Base-by-base conservation (phyloP, 2,113 vertebrate genomes). In the Marcusenius ussheri region DNA sequence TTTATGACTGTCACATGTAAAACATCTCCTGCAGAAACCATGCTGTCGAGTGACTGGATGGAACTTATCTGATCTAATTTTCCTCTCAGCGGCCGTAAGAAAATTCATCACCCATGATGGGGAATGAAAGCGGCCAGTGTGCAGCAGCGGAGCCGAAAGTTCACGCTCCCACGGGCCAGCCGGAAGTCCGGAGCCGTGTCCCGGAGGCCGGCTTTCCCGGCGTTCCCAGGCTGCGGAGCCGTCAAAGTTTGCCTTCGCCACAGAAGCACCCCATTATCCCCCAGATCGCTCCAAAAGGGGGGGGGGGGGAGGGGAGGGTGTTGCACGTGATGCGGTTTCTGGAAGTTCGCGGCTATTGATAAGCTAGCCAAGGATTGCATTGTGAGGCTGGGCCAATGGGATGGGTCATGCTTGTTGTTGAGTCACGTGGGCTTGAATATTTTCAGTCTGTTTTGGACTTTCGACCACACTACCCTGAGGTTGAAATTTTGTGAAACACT, bases 31-130 rank as follows among this genome's bases (percentile, higher is more conserved):
- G 87, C 90, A 93, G 92, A 94, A 88, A 91, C 92, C 91, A 58
- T 9, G 92, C 93, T 27, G 93, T 93, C 90, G 90, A 91, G 90
- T 94, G 87, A 89, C 94, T 19, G 89, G 94, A 94, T 94, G 93
- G 94, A 93, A 95, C 92, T 93, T 91, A 95, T 96, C 94, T 95
- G 94, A 94, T 94, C 95, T 95, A 93, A 92, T 96, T 95, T 96
- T 93, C 94, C 94, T 94, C 93, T 88, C 90, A 85, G 11, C 93
- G 93, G 90, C 93, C 93, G 93, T 93, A 91, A 90, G 93, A 94
- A 95, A 94, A 96, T 95, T 94, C 92, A 93, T 97, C 94, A 93
- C 89, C 92, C 93, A 90, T 96, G 93, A 91, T 93, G 58, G 39
- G 93, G 92, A 95, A 94, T 94, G 94, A 94, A 96, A 95, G 94